Base-by-base conservation (phyloP, 1,140 invertebrate species). In the Leucophenga varia region DNA sequence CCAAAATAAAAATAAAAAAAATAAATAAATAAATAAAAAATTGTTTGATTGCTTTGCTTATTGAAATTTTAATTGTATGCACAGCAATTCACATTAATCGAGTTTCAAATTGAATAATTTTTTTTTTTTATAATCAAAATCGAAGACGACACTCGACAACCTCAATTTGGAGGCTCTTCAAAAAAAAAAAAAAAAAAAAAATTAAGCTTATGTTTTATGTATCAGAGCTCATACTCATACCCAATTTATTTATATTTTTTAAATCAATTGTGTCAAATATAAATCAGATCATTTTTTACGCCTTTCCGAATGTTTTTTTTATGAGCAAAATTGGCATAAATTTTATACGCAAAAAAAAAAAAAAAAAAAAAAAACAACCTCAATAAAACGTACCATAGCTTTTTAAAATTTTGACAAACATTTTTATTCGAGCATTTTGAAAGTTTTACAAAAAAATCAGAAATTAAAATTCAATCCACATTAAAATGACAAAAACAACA, bases 181-280 rank as follows among this genome's bases (percentile, higher is more conserved):
- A 25, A 6, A 25, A 25, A 25, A 25, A 6, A 25, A 25, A 25
- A 25, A 6, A 10, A 25, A 25, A 25, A 25, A 25, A 25, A 25
- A 5, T 34, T 52, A 18, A 39, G 47, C 65, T 69, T 69, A 69
- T 69, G 65, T 69, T 69, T 69, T 61, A 69, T 69, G 65, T 69
- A 69, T 69, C 54, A 61, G 44, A 50, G 63, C 59, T 42, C 49
- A 30, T 46, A 37, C 25, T 7, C 20, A 34, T 12, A 28, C 43
- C 14, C n/a, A 21, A 57, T 53, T 51, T 55, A 43, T 65, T 47
- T 52, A 50, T 45, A 49, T 34, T 28, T 30, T 36, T 45, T 22
- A 55, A 61, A 57, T 52, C 61, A 61, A 69, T 69, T 69, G 64
- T 69, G 65, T 69, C 65, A 69, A 70, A 69, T 69, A 69, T 69